These are phyloP conservation scores for Geococcyx californianus DNA, from an alignment of 2,113 vertebrate genomes.

Conservation along the genomic window DNA sequence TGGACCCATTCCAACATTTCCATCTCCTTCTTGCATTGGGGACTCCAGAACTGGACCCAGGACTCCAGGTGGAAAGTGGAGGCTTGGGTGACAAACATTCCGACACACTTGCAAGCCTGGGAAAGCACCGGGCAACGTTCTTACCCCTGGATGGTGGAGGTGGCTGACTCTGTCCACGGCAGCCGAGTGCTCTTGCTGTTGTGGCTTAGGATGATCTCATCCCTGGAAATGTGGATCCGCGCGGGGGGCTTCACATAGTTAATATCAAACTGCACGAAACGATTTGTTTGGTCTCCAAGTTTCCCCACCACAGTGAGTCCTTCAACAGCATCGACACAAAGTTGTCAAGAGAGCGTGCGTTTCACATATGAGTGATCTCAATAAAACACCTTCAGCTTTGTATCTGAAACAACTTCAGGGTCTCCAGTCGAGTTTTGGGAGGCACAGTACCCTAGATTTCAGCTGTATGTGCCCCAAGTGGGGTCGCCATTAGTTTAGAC, in stretches of 20 bases:
- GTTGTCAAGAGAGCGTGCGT: neutral
- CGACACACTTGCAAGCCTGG: neutral
- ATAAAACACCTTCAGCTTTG: neutral
- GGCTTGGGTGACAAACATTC: neutral
- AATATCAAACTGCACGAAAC: conserved; percentile 62
- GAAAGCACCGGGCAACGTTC: neutral
- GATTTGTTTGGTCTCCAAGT: neutral
- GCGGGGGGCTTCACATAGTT: neutral
- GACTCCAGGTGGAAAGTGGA: no score
- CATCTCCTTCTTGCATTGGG: no score
- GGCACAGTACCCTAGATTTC: neutral
- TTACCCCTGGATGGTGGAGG: conserved; percentile 41
- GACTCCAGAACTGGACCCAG: no score
- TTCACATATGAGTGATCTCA: neutral
- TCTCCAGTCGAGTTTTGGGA: neutral
- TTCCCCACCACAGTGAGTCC: conserved; percentile 62
- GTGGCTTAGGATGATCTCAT: conserved; percentile 1
- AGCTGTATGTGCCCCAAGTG: neutral
- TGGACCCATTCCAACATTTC: no score
- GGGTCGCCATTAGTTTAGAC: neutral
- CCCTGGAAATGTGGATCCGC: neutral
- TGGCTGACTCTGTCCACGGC: neutral
- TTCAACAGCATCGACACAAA: neutral
- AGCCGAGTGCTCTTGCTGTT: neutral
- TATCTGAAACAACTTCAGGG: neutral